Percentiles rank a stretch among this genome's conserved stretches.
These are phyloP conservation scores for Betta splendens DNA, from an alignment of 2,797 vertebrate genomes.

Conservation along the genomic window DNA sequence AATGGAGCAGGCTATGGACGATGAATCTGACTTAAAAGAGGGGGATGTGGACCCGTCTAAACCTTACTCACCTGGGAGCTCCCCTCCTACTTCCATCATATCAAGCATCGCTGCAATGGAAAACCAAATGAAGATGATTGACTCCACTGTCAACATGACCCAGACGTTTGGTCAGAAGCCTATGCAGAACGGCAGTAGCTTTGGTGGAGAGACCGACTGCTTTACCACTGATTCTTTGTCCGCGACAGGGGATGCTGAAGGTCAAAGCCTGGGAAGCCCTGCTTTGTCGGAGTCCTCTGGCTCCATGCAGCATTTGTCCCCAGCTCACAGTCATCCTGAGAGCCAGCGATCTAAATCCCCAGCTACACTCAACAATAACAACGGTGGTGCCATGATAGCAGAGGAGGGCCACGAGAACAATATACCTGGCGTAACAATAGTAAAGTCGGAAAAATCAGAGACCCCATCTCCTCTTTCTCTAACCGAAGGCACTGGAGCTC, in stretches of 20 bases:
- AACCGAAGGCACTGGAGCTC: conserved; percentile 88
- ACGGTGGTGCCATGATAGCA: conserved; percentile 61
- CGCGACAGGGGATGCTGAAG: conserved; percentile 89
- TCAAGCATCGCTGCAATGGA: conserved; percentile 97
- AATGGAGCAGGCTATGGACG: conserved; percentile 94
- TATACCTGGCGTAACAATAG: conserved; percentile 79
- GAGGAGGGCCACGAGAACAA: conserved; percentile 87
- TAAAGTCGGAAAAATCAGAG: conserved; percentile 97
- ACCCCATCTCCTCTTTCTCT: conserved; percentile 86
- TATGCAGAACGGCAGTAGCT: conserved; percentile 84
- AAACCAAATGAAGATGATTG: conserved; percentile 99
- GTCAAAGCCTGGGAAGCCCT: conserved; percentile 93
- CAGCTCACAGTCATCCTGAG: conserved; percentile 89
- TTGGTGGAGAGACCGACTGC: conserved; percentile 86
- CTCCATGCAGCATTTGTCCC: conserved; percentile 94
- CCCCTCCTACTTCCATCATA: conserved; percentile 92
- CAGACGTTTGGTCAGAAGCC: conserved; percentile 86
- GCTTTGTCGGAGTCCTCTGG: conserved; percentile 93
- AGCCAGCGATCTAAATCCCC: conserved; percentile 93
- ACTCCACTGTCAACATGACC: conserved; percentile 90
- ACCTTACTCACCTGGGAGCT: conserved; percentile 86
- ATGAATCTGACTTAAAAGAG: conserved; percentile 89
- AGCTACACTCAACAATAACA: conserved; percentile 75
- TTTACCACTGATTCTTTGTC: conserved; percentile 92
- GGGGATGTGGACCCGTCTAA: conserved; percentile 82